Base-by-base conservation (phyloP, 2,113 vertebrate species). In the Ochotona princeps region DNA sequence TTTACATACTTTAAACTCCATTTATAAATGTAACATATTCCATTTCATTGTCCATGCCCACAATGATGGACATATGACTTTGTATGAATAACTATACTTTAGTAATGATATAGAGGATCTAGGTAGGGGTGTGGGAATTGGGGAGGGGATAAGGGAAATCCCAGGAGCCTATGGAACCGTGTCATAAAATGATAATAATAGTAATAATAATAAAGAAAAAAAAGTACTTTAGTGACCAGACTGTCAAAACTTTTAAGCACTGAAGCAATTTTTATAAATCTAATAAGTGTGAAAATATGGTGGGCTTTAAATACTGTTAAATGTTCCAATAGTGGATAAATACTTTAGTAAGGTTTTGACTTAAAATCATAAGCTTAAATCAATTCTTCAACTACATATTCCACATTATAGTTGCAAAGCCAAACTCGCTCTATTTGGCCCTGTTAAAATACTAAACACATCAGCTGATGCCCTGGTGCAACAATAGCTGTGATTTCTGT, bases 1-100 rank as follows among this genome's bases (percentile, higher is more conserved):
- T 81, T 92, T 92, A 30, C 23, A 4, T 84, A 92, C 87, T 93
- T 92, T 93, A 95, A 93, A 74, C 11, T 65, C 32, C 44, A 83
- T 38, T 69, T 95, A 38, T 65, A 69, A 54, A 83, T 79, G 89
- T 79, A 93, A 63, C 49, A 73, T n/a, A 72, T 65, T 73, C 69
- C 8, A 66, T 65, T 89, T 83, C 32, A 44, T 89, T 87, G 69
- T 60, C 65, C 38, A 44, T 44, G 38, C 38, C 38, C 38, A 6
- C 38, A 6, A 44, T 44, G 38, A 44, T 44, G 38, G 38, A 44
- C 38, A 44, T 44, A 44, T 44, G 38, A 44, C 38, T 44, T 44
- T 44, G 38, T 44, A 44, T 44, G 38, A 44, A 44, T 3, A 44
- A 44, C 38, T 44, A 44, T 44, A 44, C 38, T 44, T 44, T 44